These are phyloP conservation scores for Elephas maximus DNA, from an alignment of 2,113 vertebrate genomes.

Conservation along the genomic window DNA sequence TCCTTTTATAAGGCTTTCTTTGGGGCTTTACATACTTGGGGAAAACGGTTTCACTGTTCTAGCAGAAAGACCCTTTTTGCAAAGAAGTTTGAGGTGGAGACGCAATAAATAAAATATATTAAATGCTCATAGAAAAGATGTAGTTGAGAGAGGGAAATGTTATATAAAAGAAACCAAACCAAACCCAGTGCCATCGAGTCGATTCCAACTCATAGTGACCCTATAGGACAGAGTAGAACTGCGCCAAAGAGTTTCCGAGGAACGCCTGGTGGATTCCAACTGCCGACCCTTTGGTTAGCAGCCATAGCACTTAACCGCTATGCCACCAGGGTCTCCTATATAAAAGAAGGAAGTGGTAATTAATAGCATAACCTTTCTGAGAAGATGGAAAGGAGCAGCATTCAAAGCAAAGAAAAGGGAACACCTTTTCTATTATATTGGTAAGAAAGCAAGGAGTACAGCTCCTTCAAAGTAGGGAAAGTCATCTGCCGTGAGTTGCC, in stretches of 20 bases:
- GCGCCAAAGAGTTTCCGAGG: too few relatives aligned
- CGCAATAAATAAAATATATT: neutral
- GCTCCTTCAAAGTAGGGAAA: neutral
- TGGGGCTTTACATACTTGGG: neutral
- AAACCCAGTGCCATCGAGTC: too few relatives aligned
- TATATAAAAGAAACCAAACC: neutral
- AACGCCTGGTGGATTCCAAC: too few relatives aligned
- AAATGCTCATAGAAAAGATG: neutral
- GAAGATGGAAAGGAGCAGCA: neutral
- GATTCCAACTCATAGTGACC: too few relatives aligned
- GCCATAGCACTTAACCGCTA: too few relatives aligned
- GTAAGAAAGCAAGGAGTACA: neutral
- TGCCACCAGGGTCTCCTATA: neutral
- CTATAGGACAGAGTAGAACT: too few relatives aligned
- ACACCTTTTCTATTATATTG: neutral
- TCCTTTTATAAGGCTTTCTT: conserved; percentile 40
- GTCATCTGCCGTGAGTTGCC: neutral
- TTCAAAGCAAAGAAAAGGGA: neutral
- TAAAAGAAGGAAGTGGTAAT: neutral
- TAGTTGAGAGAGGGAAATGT: neutral
- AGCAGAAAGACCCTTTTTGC: conserved; percentile 4
- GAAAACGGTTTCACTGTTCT: neutral
- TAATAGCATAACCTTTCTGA: neutral
- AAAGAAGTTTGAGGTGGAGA: conserved; percentile 4
- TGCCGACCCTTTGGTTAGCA: too few relatives aligned